A percentile compares a stretch with the other conserved stretches of the same genome.
phyloP scores from a whole-genome alignment of 2,888 invertebrate species.

The Agrochola litura region DNA sequence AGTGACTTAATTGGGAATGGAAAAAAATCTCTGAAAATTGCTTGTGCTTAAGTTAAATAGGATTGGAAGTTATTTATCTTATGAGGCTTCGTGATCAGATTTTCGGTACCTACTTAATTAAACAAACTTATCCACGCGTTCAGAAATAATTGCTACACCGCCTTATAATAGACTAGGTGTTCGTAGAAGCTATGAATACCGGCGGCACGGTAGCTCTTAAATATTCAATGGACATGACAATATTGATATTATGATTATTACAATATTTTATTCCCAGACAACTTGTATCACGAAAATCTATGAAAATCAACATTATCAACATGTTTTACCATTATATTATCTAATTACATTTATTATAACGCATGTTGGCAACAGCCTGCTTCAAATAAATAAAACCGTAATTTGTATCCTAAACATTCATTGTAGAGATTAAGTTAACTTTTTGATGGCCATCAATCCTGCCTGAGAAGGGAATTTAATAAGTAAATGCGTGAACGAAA shows the following conservation, averaged over 20 bases:
- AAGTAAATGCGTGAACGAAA: constrained; percentile 69
- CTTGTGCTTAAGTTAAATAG: not conserved
- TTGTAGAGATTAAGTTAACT: constrained; percentile 16
- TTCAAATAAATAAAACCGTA: constrained; percentile 13
- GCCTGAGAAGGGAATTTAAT: constrained; percentile 65
- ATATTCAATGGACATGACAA: not conserved
- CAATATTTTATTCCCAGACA: not conserved
- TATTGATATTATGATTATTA: not conserved
- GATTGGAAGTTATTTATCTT: not conserved
- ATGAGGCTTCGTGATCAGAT: not conserved
- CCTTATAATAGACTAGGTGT: not conserved
- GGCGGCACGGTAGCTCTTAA: not conserved
- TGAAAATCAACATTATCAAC: not conserved
- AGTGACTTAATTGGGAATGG: constrained; percentile 23
- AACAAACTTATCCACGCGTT: too few relatives aligned
- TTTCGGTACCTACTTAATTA: not conserved
- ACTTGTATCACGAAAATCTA: not conserved
- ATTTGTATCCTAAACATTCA: constrained; percentile 21
- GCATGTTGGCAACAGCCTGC: not conserved
- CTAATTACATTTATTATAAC: not conserved
- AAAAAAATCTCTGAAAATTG: constrained; percentile 19
- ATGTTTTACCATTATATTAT: not conserved
- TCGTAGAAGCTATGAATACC: not conserved
- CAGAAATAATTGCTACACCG: not conserved
- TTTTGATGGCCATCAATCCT: constrained; percentile 62